A percentile compares a stretch with the other conserved stretches of the same genome.
Conservation (phyloP, 2,888 invertebrate species). For the Dromius quadrimaculatus region DNA sequence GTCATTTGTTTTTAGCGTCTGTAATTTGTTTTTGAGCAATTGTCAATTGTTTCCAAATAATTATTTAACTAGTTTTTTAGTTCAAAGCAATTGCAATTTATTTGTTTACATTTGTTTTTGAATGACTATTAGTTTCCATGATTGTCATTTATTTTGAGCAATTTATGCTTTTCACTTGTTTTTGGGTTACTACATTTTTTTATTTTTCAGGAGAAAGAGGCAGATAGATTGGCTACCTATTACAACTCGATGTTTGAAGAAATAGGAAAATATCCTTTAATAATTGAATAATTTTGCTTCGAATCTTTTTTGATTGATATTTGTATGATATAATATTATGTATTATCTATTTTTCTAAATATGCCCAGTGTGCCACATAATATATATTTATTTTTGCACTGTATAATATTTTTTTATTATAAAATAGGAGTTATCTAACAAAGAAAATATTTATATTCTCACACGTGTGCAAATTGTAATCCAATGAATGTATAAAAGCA, state of each 20-base stretch:
- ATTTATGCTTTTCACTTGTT: not conserved
- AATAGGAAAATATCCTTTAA: conserved; percentile 68
- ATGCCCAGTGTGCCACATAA: conserved; percentile 1
- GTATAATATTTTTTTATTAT: conserved; percentile 11
- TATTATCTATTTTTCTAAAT: conserved; percentile 18
- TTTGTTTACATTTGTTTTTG: too few species aligned
- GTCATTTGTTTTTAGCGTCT: too few species aligned
- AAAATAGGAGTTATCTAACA: not conserved
- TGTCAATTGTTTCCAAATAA: too few species aligned
- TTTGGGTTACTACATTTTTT: conserved; percentile 32
- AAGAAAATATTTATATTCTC: conserved; percentile 25
- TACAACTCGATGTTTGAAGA: conserved; percentile 74
- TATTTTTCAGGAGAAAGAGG: conserved; percentile 68
- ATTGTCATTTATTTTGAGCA: too few species aligned
- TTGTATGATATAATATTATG: conserved; percentile 12
- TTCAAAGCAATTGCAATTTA: too few species aligned
- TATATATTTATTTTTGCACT: not conserved
- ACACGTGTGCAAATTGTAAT: conserved; percentile 19
- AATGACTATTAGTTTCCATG: too few species aligned
- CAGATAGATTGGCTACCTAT: conserved; percentile 69
- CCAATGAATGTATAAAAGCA: not conserved
- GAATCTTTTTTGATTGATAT: conserved; percentile 15
- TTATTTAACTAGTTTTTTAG: too few species aligned
- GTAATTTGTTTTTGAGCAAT: too few species aligned
- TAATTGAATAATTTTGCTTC: conserved; percentile 63